Evolutionary conservation across 2,888 invertebrate genomes (phyloP).

Genomic region (Heteromyza rotundicornis): DNA sequence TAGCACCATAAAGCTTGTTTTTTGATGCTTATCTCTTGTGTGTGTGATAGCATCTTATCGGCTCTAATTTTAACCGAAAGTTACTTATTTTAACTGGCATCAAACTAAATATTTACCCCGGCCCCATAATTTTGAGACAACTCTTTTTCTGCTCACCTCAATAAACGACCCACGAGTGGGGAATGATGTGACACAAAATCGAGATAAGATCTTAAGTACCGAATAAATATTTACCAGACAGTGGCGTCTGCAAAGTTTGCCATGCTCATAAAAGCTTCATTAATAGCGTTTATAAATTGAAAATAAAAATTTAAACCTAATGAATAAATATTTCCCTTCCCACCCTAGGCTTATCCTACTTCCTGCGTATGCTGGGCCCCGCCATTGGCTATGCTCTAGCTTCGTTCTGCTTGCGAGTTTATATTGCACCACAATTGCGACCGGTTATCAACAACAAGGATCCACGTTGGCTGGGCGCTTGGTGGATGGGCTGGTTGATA

Average conservation of each 20-base stretch:
- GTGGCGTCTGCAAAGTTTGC: not conserved
- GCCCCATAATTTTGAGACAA: too few species aligned
- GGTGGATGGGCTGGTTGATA: constrained; percentile 80
- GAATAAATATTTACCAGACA: not conserved
- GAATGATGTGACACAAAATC: not conserved
- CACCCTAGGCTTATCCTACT: constrained; percentile 68
- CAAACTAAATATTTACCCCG: too few species aligned
- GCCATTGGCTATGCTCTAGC: constrained; percentile 73
- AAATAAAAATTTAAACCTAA: not conserved
- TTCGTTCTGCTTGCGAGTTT: constrained; percentile 70
- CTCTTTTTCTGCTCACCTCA: too few species aligned
- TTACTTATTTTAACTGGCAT: too few species aligned
- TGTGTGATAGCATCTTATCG: too few species aligned
- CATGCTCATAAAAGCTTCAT: not conserved
- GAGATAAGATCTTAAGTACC: not conserved
- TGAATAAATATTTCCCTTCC: constrained; percentile 8
- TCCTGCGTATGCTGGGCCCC: constrained; percentile 73
- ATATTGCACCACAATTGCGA: constrained; percentile 70
- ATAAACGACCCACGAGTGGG: too few species aligned
- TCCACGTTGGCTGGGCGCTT: constrained; percentile 82
- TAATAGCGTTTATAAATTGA: not conserved
- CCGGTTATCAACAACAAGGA: constrained; percentile 72
- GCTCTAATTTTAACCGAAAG: too few species aligned
- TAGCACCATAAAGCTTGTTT: too few species aligned
- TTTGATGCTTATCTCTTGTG: too few species aligned